Evolutionary conservation across 92 coral and sea anemone species (phyloP).

Genomic region (Heteractis magnifica): DNA sequence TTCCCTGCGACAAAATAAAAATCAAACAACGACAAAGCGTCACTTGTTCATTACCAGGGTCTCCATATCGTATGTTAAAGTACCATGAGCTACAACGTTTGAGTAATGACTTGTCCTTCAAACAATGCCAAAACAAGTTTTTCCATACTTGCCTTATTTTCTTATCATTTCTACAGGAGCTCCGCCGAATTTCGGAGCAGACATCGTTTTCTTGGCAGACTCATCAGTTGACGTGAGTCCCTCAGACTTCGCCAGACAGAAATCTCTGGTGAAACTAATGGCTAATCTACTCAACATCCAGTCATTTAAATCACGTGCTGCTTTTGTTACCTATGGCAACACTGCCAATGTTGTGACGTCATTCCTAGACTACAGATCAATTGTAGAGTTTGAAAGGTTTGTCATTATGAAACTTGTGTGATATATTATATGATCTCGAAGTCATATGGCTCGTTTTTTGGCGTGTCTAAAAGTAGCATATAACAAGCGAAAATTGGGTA

Average conservation of each 20-base stretch:
- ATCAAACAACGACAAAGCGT: too few species aligned
- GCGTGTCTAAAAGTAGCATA: too few species aligned
- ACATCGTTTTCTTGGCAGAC: slow-evolving; percentile 61
- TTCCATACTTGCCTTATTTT: not conserved
- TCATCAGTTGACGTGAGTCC: slow-evolving; percentile 52
- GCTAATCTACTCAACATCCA: slow-evolving; percentile 48
- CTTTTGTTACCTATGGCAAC: slow-evolving; percentile 45
- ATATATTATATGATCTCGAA: not conserved
- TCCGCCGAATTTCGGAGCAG: slow-evolving; percentile 46
- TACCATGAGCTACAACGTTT: too few species aligned
- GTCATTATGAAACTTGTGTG: not conserved
- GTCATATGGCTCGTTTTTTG: too few species aligned
- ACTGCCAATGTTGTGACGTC: slow-evolving; percentile 34
- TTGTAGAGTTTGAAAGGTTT: slow-evolving; percentile 25
- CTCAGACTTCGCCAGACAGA: slow-evolving; percentile 43
- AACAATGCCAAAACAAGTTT: too few species aligned
- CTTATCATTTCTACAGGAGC: slow-evolving; percentile 17
- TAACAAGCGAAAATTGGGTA: too few species aligned
- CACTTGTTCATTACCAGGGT: too few species aligned
- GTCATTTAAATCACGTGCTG: slow-evolving; percentile 33
- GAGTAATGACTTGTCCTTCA: not conserved
- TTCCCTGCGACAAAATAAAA: too few species aligned
- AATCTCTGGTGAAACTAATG: slow-evolving; percentile 48
- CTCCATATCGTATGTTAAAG: too few species aligned
- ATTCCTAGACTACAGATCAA: slow-evolving; percentile 29